Percentiles rank a stretch among this genome's conserved stretches.
phyloP scores from a whole-genome alignment of 1,140 invertebrate genomes.

The Calephelis virginiensis region DNA sequence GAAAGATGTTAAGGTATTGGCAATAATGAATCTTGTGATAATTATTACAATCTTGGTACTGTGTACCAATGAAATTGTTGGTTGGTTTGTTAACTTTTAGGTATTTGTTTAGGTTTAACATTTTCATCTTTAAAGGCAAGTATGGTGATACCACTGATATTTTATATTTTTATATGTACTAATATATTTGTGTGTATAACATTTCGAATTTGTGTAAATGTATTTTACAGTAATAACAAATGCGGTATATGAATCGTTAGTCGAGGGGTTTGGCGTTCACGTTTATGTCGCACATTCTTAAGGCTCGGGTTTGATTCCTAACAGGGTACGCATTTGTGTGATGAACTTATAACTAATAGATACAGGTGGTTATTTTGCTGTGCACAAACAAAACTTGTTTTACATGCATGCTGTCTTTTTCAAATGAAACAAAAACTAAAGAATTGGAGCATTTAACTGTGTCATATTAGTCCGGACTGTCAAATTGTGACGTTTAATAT shows the following conservation, averaged over 20 bases:
- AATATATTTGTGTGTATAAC: neutral
- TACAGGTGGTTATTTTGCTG: too few species aligned
- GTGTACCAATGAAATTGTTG: conserved; percentile 53
- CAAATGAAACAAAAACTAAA: too few species aligned
- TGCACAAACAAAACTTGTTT: too few species aligned
- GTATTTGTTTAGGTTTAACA: conserved; percentile 16
- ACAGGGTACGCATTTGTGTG: too few species aligned
- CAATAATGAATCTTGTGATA: conserved; percentile 37
- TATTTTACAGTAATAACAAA: conserved; percentile 5
- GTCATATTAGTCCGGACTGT: too few species aligned
- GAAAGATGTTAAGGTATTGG: conserved; percentile 16
- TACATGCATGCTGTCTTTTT: too few species aligned
- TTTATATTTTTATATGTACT: conserved; percentile 6
- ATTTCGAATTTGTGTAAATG: neutral
- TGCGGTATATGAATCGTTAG: neutral
- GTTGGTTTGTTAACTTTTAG: conserved; percentile 34
- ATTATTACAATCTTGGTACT: conserved; percentile 57
- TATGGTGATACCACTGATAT: conserved; percentile 22
- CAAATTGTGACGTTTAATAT: too few species aligned
- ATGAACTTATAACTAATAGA: too few species aligned
- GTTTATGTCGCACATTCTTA: too few species aligned
- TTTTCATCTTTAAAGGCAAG: conserved; percentile 18
- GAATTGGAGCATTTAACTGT: too few species aligned
- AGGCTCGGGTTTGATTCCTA: too few species aligned
- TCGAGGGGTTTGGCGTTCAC: too few species aligned